Evolutionary conservation across 64 coral and sea anemone species (phyloP), one percentile per base, ranked within the genome.

Genomic region (Acropora yongei): DNA sequence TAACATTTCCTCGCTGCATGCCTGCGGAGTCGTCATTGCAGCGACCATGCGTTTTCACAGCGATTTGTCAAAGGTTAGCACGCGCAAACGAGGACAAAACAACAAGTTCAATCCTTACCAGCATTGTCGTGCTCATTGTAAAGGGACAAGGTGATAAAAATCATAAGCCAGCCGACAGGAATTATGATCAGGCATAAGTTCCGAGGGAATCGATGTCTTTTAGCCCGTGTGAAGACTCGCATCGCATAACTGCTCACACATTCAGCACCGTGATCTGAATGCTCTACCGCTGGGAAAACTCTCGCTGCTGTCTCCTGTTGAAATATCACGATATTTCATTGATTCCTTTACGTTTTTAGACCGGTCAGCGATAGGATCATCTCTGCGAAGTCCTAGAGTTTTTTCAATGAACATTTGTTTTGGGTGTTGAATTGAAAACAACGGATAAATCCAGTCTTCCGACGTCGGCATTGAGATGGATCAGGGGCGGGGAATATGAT

Each of bases 1-100:
- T n/a, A 85, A 85, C 82, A 85, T 85, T 85, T 69, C 42, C 44
- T 85, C 82, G 17, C 82, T 44, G 82, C 82, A 85, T 69, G 82
- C 82, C 82, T 49, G 82, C 19, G 18, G 63, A 72, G 82, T 71
- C 1, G 61, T 45, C 44, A 85, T 48, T 47, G 11, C 41, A 78
- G 16, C 42, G 63, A 68, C 55, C 75, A 44, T 48, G 45, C 75
- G 10, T 16, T 82, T 47, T 68, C 16, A 85, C 82, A 45, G 82
- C 65, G 82, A 69, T 49, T 83, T 46, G 80, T 16, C 40, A 68
- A 83, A 30, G 49, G 12, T 30, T 4, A 9, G 79, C 41, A 3
- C 42, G 8, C 16, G 16, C 3, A 14, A 69, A 3, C 43, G 71
- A 17, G 8, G 0, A 30, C 30, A 30, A 30, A 78, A 71, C 18